Percentiles rank a stretch among this genome's conserved stretches.
phyloP scores from a whole-genome alignment of 2,797 vertebrate genomes.

The Cyclura pinguis region DNA sequence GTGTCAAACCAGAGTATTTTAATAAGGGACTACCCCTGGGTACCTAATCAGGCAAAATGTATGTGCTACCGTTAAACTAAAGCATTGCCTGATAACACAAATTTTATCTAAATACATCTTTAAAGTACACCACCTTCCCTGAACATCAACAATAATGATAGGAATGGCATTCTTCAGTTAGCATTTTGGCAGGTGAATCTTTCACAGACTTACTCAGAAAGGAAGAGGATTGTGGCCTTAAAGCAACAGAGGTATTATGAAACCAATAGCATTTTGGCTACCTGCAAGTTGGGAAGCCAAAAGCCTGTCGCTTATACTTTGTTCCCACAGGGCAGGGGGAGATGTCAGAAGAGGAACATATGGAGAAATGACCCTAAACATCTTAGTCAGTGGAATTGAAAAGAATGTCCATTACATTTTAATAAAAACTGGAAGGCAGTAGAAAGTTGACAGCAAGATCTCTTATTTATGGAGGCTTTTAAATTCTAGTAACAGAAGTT shows the following conservation, averaged over 20 bases:
- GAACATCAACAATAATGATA: neutral
- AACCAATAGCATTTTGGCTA: neutral
- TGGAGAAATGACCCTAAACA: neutral
- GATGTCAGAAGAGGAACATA: neutral
- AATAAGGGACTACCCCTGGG: too few species aligned
- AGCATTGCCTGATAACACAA: neutral
- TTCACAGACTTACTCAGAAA: neutral
- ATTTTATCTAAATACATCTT: too few species aligned
- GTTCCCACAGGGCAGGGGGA: neutral
- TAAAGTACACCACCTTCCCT: neutral
- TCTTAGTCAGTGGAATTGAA: neutral
- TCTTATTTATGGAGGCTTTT: neutral
- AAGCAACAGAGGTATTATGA: neutral
- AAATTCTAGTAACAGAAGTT: neutral
- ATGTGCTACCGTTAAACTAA: too few species aligned
- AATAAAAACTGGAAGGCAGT: neutral
- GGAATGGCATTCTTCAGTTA: neutral
- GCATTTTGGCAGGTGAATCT: neutral
- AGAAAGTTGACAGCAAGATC: neutral
- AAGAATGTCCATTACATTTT: too few species aligned
- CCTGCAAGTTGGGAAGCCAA: neutral
- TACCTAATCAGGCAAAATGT: too few species aligned
- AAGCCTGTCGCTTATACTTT: neutral
- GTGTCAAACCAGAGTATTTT: too few species aligned
- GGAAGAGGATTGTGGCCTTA: too few species aligned